These are phyloP conservation scores for Pantherophis vulpinus DNA, from an alignment of 2,797 vertebrate genomes.

Conservation along the genomic window DNA sequence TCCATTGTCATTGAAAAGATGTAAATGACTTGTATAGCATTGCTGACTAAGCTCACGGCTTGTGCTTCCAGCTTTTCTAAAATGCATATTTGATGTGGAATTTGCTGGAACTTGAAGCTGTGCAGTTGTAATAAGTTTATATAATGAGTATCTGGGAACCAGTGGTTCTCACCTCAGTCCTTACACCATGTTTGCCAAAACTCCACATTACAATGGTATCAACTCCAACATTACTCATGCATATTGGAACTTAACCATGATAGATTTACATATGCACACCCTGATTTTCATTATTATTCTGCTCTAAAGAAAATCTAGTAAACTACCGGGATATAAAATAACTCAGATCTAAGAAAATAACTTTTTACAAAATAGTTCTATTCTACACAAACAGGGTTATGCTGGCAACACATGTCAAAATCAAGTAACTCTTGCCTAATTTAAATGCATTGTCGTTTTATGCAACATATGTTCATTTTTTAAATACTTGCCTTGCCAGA, in stretches of 20 bases:
- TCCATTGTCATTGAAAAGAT: not conserved
- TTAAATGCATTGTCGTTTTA: conserved; percentile 71
- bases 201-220: not conserved
- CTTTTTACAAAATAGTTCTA: not conserved
- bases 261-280: not conserved
- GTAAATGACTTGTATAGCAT: not conserved
- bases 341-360: conserved; percentile 28
- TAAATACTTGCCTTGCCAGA: conserved; percentile 70
- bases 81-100: not conserved
- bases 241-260: not conserved
- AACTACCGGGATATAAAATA: conserved; percentile 13
- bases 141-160: not conserved
- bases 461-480: conserved; percentile 73
- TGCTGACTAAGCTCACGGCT: not conserved
- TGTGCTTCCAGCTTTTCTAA: not conserved
- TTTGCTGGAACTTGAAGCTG: not conserved
- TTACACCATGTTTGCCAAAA: not conserved
- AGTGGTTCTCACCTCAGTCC: not conserved
- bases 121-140: not conserved
- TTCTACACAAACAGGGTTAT: conserved; percentile 26
- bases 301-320: conserved; percentile 29
- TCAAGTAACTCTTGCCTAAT: conserved; percentile 60
- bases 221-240: not conserved
- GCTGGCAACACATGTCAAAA: conserved; percentile 59
- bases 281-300: conserved; percentile 24